Conservation (phyloP, 2,113 vertebrate species). For the Melozone crissalis region DNA sequence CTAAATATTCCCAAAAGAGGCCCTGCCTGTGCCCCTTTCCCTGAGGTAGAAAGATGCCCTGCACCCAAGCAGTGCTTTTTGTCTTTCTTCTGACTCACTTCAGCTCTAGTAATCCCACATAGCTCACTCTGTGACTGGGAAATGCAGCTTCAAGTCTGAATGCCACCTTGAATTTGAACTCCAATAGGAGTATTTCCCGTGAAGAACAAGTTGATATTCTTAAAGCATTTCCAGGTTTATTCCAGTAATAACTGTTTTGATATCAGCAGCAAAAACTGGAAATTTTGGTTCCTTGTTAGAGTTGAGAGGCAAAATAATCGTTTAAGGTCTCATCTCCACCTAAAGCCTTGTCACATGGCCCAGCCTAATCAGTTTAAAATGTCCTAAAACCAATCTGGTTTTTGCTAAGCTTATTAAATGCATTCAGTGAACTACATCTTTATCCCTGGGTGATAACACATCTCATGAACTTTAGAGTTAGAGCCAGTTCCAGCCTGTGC, state of each 20-base stretch:
- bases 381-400: neutral
- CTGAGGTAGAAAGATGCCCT: neutral
- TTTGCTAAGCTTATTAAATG: conserved; percentile 9
- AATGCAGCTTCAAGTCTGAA: neutral
- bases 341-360: neutral
- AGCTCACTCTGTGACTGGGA: neutral
- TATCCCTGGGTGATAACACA: neutral
- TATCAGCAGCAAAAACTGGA: neutral
- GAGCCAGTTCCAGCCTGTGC: neutral
- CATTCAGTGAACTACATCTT: neutral
- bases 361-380: neutral
- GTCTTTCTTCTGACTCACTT: neutral
- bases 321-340: neutral
- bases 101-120: neutral
- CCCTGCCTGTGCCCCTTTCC: neutral
- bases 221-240: neutral
- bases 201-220: neutral
- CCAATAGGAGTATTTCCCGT: neutral
- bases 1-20: neutral
- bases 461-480: neutral
- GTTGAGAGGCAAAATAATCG: neutral
- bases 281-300: neutral
- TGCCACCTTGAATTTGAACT: neutral
- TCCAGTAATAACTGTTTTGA: neutral
- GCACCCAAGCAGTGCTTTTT: neutral